A percentile compares a stretch with the other conserved stretches of the same genome.
phyloP scores from a whole-genome alignment of 2,888 invertebrate genomes.

The Caenorhabditis imperialis region DNA sequence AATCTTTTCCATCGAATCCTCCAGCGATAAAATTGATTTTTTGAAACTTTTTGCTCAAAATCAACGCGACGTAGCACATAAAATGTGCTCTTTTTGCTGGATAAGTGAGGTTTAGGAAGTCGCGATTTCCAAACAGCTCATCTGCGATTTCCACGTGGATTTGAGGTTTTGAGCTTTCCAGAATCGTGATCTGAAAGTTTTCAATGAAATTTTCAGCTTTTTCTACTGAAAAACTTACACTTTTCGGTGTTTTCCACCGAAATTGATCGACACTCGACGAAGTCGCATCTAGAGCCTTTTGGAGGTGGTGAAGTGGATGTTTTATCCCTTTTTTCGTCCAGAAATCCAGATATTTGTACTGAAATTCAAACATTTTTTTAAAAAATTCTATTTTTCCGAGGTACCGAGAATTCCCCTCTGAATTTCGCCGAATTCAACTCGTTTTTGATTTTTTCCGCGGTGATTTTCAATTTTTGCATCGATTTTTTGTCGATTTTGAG shows the following conservation, averaged over 20 bases:
- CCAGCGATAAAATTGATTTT: conserved; percentile 19
- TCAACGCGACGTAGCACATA: conserved; percentile 16
- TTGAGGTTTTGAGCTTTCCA: conserved; percentile 3
- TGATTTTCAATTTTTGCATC: conserved; percentile 3
- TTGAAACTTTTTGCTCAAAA: conserved; percentile 18
- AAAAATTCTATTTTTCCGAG: neutral
- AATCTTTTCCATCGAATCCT: conserved; percentile 18
- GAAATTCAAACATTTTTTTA: conserved; percentile 6
- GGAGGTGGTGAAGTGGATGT: conserved; percentile 36
- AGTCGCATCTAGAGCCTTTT: conserved; percentile 25
- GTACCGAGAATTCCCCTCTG: conserved; percentile 15
- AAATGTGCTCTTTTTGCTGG: conserved; percentile 47
- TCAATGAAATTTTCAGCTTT: neutral
- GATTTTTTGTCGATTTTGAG: conserved; percentile 17
- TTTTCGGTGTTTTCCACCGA: conserved; percentile 32
- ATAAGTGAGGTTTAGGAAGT: conserved; percentile 42
- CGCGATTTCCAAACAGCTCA: conserved; percentile 43
- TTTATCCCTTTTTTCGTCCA: conserved; percentile 37
- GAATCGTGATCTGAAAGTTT: conserved; percentile 6
- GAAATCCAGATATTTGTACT: conserved; percentile 50
- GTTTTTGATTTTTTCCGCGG: conserved; percentile 24
- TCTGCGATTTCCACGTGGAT: conserved; percentile 47
- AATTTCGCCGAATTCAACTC: conserved; percentile 20
- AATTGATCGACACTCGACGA: conserved; percentile 33
- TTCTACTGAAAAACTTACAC: conserved; percentile 1